Percentiles rank a stretch among this genome's conserved stretches.
Evolutionary conservation across 2,797 vertebrate species (phyloP).

Genomic region (Coranthus polyacanthus): DNA sequence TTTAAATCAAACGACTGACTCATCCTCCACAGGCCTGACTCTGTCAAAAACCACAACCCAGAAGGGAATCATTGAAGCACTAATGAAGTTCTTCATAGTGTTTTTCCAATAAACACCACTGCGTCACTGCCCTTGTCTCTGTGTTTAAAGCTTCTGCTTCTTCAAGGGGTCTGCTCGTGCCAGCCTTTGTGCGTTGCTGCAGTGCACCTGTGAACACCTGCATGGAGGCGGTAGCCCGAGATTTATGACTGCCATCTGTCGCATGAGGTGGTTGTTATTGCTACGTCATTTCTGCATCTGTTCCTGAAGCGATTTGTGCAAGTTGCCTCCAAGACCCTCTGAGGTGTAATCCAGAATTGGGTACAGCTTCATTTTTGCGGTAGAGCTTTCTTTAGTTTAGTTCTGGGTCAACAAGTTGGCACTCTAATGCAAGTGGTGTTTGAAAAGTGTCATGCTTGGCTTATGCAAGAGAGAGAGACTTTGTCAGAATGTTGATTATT

Average conservation of each 20-base stretch:
- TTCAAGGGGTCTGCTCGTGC: constrained; percentile 76
- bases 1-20: constrained; percentile 15
- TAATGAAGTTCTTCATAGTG: constrained; percentile 32
- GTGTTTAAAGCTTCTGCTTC: constrained; percentile 76
- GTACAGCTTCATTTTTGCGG: background rate
- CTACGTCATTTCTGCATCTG: constrained; percentile 64
- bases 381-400: constrained; percentile 20
- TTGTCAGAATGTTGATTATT: constrained; percentile 54
- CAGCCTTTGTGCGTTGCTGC: constrained; percentile 48
- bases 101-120: constrained; percentile 51
- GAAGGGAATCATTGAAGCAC: constrained; percentile 17
- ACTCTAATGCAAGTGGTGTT: background rate
- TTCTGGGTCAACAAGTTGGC: background rate
- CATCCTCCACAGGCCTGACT: constrained; percentile 13
- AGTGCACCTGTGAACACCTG: constrained; percentile 85
- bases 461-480: constrained; percentile 35
- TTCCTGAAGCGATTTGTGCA: background rate
- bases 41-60: constrained; percentile 8
- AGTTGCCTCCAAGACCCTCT: background rate
- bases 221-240: constrained; percentile 74
- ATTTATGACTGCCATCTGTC: constrained; percentile 72
- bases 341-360: background rate
- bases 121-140: constrained; percentile 51
- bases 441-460: constrained; percentile 33
- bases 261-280: constrained; percentile 38